These are phyloP conservation scores for Cephus nigrinus DNA, from an alignment of 2,888 invertebrate genomes.

Conservation along the genomic window DNA sequence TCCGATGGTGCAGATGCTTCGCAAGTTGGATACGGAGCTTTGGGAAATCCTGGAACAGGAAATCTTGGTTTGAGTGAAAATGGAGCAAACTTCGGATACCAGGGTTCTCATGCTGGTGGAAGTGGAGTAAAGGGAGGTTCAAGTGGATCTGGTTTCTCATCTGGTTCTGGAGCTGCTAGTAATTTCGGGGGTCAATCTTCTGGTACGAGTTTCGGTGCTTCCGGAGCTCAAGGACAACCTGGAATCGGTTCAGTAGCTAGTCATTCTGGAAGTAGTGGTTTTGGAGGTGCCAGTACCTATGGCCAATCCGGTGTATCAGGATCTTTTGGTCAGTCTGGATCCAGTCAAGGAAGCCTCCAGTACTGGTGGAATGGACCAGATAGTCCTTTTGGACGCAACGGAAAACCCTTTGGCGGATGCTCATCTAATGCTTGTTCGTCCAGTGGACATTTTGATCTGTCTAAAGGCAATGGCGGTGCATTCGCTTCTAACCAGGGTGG, in stretches of 20 bases:
- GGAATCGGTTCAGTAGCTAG: not conserved
- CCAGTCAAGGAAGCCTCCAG: constrained; percentile 6
- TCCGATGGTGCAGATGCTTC: not conserved
- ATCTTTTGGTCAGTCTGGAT: constrained; percentile 15
- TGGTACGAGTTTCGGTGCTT: constrained; percentile 1
- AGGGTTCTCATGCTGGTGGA: not conserved
- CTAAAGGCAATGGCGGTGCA: constrained; percentile 19
- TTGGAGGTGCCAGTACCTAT: constrained; percentile 2
- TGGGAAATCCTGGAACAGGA: constrained; percentile 28
- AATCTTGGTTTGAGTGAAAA: constrained; percentile 15
- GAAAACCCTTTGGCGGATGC: constrained; percentile 30
- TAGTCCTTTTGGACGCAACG: constrained; percentile 30
- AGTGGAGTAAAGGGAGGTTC: not conserved
- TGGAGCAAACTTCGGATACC: constrained; percentile 2
- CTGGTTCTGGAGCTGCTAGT: not conserved
- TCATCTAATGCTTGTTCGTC: constrained; percentile 26
- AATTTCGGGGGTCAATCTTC: not conserved
- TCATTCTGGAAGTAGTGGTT: not conserved
- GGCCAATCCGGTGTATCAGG: constrained; percentile 17
- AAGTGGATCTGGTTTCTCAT: not conserved
- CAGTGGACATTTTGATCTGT: constrained; percentile 24
- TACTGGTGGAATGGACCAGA: constrained; percentile 32
- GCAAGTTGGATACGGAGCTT: constrained; percentile 21
- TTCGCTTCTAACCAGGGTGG: constrained; percentile 20
- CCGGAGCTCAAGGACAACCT: constrained; percentile 1